Base-by-base conservation (phyloP, 2,888 invertebrate species). In the Cataglyphis cursor region DNA sequence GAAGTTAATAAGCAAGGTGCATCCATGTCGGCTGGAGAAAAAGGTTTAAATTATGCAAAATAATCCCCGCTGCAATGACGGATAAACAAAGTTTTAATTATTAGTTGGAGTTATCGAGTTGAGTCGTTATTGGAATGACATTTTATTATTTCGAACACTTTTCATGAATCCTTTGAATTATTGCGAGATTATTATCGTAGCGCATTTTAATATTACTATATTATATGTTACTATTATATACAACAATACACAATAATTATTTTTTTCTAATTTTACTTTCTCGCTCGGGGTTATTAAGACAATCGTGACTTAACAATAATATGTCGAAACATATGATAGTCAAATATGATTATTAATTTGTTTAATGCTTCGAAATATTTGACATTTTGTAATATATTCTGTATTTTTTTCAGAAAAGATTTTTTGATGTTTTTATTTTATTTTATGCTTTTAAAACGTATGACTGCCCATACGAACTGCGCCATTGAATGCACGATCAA, bases 1-100 rank as follows among this genome's bases (percentile, higher is more conserved):
- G 44, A 83, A 83, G 72, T 83, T 83, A 81, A 81, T 72, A 81
- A 72, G 51, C 81, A 54, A 83, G 48, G 61, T 65, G 81, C 44
- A 62, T 24, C 31, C 18, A 48, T 21, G 21, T 12, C 15, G 54
- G n/a, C 10, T 21, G 31, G 24, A 44, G 59, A 35, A 35, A 64
- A 76, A 74, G 6, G 6, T 44, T 81, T 81, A 76, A 81, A 81
- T 81, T 76, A 72, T 62, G 65, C 65, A 44, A 18, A 31, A 59
- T 73, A 80, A 80, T 80, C 31, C n/a, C 18, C 18, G 54, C 21
- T 18, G 21, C 75, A 15, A n/a, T 18, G n/a, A 21, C 41, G 73
- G 12, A 44, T 73, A 73, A 73, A 73, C 24, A 80, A 72, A 80
- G 18, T 44, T 78, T 80, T 80, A 80, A 80, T 72, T 80, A 44